A percentile compares a stretch with the other conserved stretches of the same genome.
These are phyloP conservation scores for Patagioenas fasciata DNA, from an alignment of 2,113 vertebrate genomes.

Conservation along the genomic window DNA sequence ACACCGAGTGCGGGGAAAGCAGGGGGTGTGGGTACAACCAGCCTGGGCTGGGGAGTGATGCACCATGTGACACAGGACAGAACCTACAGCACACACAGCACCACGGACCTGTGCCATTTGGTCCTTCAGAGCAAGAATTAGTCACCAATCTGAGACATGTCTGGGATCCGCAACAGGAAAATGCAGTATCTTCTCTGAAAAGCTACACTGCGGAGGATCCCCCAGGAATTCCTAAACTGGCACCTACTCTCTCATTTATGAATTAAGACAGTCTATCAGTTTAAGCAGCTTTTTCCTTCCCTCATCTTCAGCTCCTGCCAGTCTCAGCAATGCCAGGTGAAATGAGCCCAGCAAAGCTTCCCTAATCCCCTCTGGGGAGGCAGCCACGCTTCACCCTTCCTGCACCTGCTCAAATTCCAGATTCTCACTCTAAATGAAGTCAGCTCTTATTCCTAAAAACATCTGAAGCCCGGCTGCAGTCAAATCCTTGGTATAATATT, in stretches of 20 bases:
- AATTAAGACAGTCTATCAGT: neutral
- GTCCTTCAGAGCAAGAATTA: neutral
- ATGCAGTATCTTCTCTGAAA: neutral
- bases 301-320: neutral
- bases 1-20: neutral
- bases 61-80: neutral
- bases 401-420: neutral
- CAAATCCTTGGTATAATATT: neutral
- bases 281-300: neutral
- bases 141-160: neutral
- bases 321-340: neutral
- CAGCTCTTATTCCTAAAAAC: neutral
- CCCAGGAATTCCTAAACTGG: neutral
- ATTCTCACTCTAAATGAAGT: neutral
- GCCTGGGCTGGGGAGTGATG: rapidly evolving
- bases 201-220: neutral
- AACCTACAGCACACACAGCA: neutral
- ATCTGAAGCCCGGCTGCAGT: neutral
- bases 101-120: neutral
- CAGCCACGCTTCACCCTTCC: neutral
- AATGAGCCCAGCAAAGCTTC: neutral
- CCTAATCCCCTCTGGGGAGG: neutral
- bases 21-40: neutral
- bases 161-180: rapidly evolving
- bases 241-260: neutral